A percentile compares a stretch with the other conserved stretches of the same genome.
phyloP scores from a whole-genome alignment of 1,140 invertebrate species.

The Hyles vespertilio region DNA sequence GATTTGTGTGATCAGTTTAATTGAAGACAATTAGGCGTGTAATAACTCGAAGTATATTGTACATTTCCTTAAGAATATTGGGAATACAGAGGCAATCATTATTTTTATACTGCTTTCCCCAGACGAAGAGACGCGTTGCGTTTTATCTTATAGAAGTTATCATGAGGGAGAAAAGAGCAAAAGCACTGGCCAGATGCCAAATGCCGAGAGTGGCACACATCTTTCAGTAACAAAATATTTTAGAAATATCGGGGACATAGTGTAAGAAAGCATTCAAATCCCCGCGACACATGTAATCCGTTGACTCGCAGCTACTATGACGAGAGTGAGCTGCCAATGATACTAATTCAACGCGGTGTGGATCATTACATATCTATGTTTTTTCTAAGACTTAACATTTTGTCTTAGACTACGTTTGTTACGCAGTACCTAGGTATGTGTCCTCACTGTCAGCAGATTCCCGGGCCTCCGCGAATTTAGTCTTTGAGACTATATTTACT shows the following conservation, averaged over 20 bases:
- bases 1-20: too few relatives aligned
- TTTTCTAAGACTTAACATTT: too few relatives aligned
- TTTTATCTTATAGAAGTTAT: conserved; percentile 54
- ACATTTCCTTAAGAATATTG: neutral
- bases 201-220: conserved; percentile 52
- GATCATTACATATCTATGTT: too few relatives aligned
- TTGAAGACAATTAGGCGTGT: neutral
- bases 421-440: too few relatives aligned
- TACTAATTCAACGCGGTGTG: too few relatives aligned
- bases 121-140: conserved; percentile 32
- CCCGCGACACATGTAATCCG: conserved; percentile 4
- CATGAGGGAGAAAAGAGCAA: conserved; percentile 57
- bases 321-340: too few relatives aligned
- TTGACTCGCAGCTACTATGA: too few relatives aligned
- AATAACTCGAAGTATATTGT: neutral
- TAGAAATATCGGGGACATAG: conserved; percentile 52
- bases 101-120: conserved; percentile 16
- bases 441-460: too few relatives aligned
- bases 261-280: conserved; percentile 25
- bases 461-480: too few relatives aligned
- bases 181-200: conserved; percentile 65
- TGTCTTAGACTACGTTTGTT: too few relatives aligned
- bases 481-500: too few relatives aligned
- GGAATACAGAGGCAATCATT: neutral
- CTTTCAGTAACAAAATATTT: conserved; percentile 64